Percentiles rank a stretch among this genome's conserved stretches.
These are phyloP conservation scores for Dasyornis broadbenti DNA, from an alignment of 2,113 vertebrate species.

Conservation along the genomic window DNA sequence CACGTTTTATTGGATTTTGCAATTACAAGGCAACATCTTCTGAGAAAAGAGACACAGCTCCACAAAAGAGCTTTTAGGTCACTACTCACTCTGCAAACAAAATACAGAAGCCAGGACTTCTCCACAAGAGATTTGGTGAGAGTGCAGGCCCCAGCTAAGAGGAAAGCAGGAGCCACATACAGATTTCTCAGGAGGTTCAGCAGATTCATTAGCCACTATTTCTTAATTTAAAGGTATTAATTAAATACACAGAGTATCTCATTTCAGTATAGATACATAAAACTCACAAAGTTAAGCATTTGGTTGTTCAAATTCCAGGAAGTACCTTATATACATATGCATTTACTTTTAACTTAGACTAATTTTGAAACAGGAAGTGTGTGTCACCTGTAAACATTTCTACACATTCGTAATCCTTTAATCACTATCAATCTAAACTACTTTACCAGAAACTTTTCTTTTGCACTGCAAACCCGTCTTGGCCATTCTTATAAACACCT, in stretches of 20 bases:
- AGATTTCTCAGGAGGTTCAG: not conserved
- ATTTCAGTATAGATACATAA: not conserved
- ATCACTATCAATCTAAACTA: not conserved
- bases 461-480: not conserved
- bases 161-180: not conserved
- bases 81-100: not conserved
- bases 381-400: not conserved
- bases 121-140: not conserved
- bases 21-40: not conserved
- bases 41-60: not conserved
- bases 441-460: not conserved
- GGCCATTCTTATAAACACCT: not conserved
- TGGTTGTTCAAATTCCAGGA: not conserved
- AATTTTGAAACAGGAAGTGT: not conserved
- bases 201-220: not conserved
- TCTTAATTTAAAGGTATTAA: not conserved
- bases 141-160: not conserved
- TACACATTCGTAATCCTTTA: not conserved
- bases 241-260: not conserved
- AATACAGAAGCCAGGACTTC: not conserved
- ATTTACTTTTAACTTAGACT: not conserved
- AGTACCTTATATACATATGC: not conserved
- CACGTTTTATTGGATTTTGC: too few relatives aligned
- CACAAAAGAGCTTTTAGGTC: not conserved
- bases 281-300: not conserved